These are phyloP conservation scores for Myotis planiceps DNA, from an alignment of 2,797 vertebrate genomes.

Conservation along the genomic window DNA sequence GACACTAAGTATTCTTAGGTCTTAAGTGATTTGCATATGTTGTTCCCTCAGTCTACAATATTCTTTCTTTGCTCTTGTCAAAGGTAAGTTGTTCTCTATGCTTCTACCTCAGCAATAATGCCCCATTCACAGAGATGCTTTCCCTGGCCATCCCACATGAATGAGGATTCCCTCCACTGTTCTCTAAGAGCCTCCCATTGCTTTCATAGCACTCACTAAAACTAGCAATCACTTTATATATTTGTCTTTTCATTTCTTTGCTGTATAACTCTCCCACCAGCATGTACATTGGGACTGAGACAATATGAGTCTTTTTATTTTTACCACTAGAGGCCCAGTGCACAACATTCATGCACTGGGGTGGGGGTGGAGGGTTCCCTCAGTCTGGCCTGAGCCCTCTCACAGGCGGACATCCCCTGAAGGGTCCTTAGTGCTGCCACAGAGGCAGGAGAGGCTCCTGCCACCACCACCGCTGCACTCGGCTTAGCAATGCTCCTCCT, in stretches of 20 bases:
- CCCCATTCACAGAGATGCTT: background rate
- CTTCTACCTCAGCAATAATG: background rate
- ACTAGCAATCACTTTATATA: background rate
- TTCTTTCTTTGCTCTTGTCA: background rate
- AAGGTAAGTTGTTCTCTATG: background rate
- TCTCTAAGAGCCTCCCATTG: background rate
- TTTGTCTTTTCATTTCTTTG: background rate
- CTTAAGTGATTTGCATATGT: no score
- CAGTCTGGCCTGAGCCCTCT: no score
- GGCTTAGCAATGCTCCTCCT: no score
- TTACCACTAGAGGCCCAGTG: no score
- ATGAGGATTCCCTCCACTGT: background rate
- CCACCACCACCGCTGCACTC: no score
- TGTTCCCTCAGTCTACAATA: background rate
- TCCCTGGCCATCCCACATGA: background rate
- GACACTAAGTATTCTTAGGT: background rate
- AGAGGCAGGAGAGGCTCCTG: no score
- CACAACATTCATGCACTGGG: no score
- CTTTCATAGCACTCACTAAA: background rate
- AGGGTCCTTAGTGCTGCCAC: no score
- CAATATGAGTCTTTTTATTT: background rate
- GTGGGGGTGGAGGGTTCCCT: no score
- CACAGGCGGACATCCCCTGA: no score
- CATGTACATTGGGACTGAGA: background rate
- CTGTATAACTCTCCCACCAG: background rate